Percentiles rank a stretch among this genome's conserved stretches.
Conservation (phyloP, 1,140 invertebrate genomes). For the Choristoneura fumiferana region DNA sequence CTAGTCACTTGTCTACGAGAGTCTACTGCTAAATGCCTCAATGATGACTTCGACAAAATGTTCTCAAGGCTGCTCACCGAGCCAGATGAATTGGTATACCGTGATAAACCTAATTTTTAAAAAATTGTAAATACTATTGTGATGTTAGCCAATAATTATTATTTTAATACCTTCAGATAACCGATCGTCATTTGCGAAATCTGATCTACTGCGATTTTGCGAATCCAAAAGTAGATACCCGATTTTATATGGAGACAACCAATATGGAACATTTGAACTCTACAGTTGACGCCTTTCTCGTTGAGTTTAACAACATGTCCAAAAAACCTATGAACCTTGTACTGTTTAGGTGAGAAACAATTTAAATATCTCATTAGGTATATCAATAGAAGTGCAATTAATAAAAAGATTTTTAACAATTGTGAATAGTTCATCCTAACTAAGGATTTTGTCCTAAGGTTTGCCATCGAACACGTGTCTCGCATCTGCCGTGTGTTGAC, state of each 20-base stretch:
- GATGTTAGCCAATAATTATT: conserved; percentile 8
- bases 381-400: too few species aligned
- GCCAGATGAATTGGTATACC: conserved; percentile 47
- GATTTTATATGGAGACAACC: conserved; percentile 92
- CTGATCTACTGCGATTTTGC: conserved; percentile 97
- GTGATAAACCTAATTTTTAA: too few species aligned
- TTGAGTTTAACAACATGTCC: conserved; percentile 97
- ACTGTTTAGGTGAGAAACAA: conserved; percentile 84
- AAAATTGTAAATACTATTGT: too few species aligned
- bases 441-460: conserved; percentile 74
- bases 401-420: too few species aligned
- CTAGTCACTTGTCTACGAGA: conserved; percentile 82
- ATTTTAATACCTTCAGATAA: conserved; percentile 77
- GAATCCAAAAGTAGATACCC: conserved; percentile 94
- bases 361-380: too few species aligned
- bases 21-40: conserved; percentile 66
- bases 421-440: too few species aligned
- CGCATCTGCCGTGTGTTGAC: conserved; percentile 94
- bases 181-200: conserved; percentile 89
- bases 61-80: conserved; percentile 58
- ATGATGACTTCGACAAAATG: conserved; percentile 77
- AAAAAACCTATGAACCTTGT: conserved; percentile 99
- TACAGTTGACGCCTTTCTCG: conserved; percentile 93
- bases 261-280: conserved; percentile 90
- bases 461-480: conserved; percentile 96